Evolutionary conservation across 2,113 vertebrate genomes (phyloP).

Genomic region (Diadophis punctatus): DNA sequence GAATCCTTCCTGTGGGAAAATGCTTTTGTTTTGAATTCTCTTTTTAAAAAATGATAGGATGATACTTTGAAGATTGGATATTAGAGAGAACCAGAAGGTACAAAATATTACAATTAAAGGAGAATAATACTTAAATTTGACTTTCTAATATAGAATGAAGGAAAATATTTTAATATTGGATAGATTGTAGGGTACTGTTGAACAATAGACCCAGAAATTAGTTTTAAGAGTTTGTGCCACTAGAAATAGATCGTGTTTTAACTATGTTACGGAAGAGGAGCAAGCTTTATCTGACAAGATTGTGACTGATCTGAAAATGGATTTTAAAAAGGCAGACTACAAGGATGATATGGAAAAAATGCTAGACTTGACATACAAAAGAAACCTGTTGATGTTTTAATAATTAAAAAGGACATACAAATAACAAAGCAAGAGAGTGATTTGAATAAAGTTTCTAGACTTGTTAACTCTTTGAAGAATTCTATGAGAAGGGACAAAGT

Average conservation of each 20-base stretch:
- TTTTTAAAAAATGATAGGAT: neutral
- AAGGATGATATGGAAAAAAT: neutral
- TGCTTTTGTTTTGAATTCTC: neutral
- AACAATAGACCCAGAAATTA: neutral
- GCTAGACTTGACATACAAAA: neutral
- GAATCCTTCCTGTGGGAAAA: neutral
- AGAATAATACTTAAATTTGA: neutral
- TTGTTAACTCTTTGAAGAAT: neutral
- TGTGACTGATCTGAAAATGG: neutral
- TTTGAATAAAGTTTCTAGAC: neutral
- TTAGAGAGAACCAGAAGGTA: neutral
- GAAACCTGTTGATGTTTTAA: neutral
- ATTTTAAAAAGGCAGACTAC: neutral
- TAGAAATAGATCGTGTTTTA: neutral
- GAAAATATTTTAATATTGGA: neutral
- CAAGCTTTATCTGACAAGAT: neutral
- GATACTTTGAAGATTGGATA: neutral
- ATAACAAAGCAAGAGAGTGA: neutral
- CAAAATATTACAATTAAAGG: neutral
- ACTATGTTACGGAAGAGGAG: neutral
- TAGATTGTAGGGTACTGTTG: neutral
- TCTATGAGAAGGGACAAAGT: neutral
- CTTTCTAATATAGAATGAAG: neutral
- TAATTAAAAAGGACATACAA: neutral
- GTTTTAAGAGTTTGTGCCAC: neutral